These are phyloP conservation scores for Oryzias woworae DNA, from an alignment of 2,113 vertebrate genomes.

Conservation along the genomic window DNA sequence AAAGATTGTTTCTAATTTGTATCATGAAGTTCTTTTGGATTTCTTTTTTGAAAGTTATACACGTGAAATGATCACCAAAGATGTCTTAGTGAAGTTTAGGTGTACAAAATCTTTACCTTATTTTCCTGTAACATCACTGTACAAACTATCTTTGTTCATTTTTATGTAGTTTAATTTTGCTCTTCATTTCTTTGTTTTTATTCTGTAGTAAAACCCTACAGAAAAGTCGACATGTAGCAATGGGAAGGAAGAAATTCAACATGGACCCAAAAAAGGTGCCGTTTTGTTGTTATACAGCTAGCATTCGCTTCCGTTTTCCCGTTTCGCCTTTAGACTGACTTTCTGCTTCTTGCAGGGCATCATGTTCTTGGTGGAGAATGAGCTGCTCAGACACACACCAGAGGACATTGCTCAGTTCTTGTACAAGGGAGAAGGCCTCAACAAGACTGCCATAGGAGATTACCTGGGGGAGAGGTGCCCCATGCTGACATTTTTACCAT, in stretches of 20 bases:
- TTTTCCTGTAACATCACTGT: too few species aligned
- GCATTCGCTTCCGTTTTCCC: neutral
- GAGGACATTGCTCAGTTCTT: constrained; percentile 91
- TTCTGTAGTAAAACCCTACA: constrained; percentile 87
- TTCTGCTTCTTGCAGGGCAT: constrained; percentile 78
- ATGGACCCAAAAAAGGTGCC: constrained; percentile 92
- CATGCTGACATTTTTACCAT: neutral
- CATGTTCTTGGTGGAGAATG: constrained; percentile 88
- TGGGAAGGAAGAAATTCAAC: constrained; percentile 89
- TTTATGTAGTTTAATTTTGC: too few species aligned
- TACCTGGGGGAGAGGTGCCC: constrained; percentile 88
- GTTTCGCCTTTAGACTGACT: neutral
- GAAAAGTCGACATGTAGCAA: constrained; percentile 88
- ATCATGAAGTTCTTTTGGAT: too few species aligned
- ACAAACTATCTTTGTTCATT: too few species aligned
- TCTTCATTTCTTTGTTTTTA: constrained; percentile 5
- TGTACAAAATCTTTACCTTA: too few species aligned
- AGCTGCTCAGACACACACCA: constrained; percentile 84
- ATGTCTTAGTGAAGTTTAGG: too few species aligned
- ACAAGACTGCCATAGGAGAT: constrained; percentile 92
- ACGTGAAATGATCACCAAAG: too few species aligned
- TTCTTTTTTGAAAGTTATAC: too few species aligned
- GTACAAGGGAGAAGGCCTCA: constrained; percentile 92
- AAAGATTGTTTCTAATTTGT: too few species aligned
- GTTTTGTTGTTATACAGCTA: neutral